A percentile compares a stretch with the other conserved stretches of the same genome.
Conservation (phyloP, 2,797 vertebrate genomes). For the Sebastes taczanowskii region DNA sequence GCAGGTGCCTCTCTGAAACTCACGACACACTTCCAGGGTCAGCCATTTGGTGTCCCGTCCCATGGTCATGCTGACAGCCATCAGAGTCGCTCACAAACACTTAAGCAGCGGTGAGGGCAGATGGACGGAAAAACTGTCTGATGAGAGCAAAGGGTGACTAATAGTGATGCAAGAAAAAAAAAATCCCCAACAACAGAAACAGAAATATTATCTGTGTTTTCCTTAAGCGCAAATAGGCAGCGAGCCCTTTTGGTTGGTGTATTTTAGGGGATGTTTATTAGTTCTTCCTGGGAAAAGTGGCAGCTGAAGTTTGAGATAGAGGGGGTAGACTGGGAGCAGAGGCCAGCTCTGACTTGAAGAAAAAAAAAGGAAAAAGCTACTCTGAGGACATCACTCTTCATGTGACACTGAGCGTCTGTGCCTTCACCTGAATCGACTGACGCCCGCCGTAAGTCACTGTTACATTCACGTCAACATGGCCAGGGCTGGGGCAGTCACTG, state of each 20-base stretch:
- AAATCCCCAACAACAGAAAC: conserved; percentile 25
- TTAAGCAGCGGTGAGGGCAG: conserved; percentile 15
- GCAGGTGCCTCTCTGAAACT: conserved; percentile 98
- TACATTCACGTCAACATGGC: conserved; percentile 75
- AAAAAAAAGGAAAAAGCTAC: conserved; percentile 45
- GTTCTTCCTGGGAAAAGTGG: conserved; percentile 69
- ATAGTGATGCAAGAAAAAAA: conserved; percentile 38
- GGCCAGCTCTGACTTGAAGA: conserved; percentile 71
- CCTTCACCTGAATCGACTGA: conserved; percentile 43
- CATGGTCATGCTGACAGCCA: conserved; percentile 93
- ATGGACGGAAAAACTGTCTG: conserved; percentile 45
- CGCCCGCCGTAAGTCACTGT: conserved; percentile 25
- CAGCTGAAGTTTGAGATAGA: conserved; percentile 71
- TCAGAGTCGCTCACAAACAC: conserved; percentile 54
- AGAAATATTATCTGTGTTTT: conserved; percentile 36
- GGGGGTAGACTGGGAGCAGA: conserved; percentile 61
- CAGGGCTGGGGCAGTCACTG: conserved; percentile 31
- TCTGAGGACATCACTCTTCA: conserved; percentile 67
- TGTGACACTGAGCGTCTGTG: conserved; percentile 38
- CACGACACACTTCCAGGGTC: conserved; percentile 98
- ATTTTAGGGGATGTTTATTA: conserved; percentile 57
- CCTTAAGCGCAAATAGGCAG: conserved; percentile 26
- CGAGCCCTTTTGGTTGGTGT: conserved; percentile 44
- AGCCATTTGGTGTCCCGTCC: conserved; percentile 99
- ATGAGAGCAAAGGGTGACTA: conserved; percentile 46